These are phyloP conservation scores for Cheilosia pagana DNA, from an alignment of 2,888 invertebrate genomes.

Conservation along the genomic window DNA sequence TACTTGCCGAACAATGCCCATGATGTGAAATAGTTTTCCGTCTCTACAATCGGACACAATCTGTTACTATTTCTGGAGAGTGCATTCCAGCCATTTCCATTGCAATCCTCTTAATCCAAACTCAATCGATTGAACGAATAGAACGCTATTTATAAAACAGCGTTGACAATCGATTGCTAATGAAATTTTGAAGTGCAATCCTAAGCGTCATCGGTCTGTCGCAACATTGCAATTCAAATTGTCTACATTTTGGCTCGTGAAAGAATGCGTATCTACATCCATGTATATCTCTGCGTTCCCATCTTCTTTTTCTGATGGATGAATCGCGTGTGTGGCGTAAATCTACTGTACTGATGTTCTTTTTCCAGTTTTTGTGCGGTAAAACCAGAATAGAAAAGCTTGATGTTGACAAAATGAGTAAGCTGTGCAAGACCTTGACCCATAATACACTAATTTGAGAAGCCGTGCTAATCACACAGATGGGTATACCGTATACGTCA, in stretches of 20 bases:
- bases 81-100: conserved; percentile 39
- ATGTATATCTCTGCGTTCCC: background rate
- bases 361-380: conserved; percentile 7
- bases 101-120: conserved; percentile 44
- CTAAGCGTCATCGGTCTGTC: conserved; percentile 18
- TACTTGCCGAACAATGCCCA: conserved; percentile 26
- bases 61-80: background rate
- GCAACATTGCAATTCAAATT: conserved; percentile 30
- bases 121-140: conserved; percentile 60
- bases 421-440: conserved; percentile 52
- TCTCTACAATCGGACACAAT: conserved; percentile 35
- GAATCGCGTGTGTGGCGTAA: conserved; percentile 21
- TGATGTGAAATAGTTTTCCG: conserved; percentile 46
- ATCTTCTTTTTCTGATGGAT: conserved; percentile 40
- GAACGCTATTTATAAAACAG: conserved; percentile 62
- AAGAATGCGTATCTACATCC: conserved; percentile 16
- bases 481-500: conserved; percentile 11
- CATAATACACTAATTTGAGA: conserved; percentile 35
- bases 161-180: conserved; percentile 64
- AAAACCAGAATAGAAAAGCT: conserved; percentile 21
- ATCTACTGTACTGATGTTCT: conserved; percentile 15
- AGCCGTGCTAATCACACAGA: conserved; percentile 42
- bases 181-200: conserved; percentile 55
- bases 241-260: conserved; percentile 10
- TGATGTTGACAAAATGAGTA: conserved; percentile 6